These are phyloP conservation scores for Chironomus striatipennis DNA, from an alignment of 1,140 invertebrate species.

Conservation along the genomic window DNA sequence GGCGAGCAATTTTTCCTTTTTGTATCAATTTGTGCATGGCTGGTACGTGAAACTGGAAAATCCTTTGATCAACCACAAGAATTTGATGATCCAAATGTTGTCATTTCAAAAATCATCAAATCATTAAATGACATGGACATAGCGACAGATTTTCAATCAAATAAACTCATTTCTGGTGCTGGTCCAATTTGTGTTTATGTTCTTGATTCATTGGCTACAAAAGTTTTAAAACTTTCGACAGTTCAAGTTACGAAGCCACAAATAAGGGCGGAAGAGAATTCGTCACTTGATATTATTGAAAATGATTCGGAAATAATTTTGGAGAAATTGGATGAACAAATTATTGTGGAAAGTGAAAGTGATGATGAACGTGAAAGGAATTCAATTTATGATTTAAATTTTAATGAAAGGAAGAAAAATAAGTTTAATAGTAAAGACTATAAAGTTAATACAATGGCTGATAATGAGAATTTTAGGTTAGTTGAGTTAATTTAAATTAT, in stretches of 20 bases:
- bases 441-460: conserved; percentile 36
- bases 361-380: conserved; percentile 64
- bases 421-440: conserved; percentile 31
- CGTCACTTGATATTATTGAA: conserved; percentile 55
- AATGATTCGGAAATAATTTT: conserved; percentile 76
- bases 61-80: conserved; percentile 79
- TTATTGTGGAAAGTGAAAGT: conserved; percentile 51
- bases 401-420: conserved; percentile 42
- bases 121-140: conserved; percentile 60
- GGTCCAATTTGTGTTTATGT: conserved; percentile 75
- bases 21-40: conserved; percentile 83
- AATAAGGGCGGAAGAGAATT: conserved; percentile 41
- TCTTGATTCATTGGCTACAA: conserved; percentile 65
- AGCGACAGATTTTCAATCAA: conserved; percentile 69
- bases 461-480: conserved; percentile 36
- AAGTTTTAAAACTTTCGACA: conserved; percentile 53
- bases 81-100: conserved; percentile 85
- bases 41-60: conserved; percentile 74
- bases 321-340: conserved; percentile 69
- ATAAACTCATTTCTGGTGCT: conserved; percentile 77
- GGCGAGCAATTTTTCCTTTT: conserved; percentile 96
- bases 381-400: conserved; percentile 51
- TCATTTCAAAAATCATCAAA: conserved; percentile 74
- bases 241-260: conserved; percentile 30
- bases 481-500: too few relatives aligned